These are phyloP conservation scores for Sminthurinus signatus DNA, from an alignment of 1,140 invertebrate genomes.

Conservation along the genomic window DNA sequence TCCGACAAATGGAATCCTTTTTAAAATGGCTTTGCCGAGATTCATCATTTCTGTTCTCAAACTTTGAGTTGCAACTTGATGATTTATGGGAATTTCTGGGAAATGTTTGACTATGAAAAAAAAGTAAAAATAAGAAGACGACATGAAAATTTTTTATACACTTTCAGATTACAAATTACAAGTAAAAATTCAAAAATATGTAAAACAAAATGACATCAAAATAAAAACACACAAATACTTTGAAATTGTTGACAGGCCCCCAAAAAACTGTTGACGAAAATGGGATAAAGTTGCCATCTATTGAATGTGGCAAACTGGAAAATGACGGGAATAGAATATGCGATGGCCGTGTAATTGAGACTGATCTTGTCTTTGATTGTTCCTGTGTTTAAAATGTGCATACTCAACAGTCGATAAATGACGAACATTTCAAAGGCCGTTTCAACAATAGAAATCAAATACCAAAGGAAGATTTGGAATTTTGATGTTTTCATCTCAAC, in stretches of 20 bases:
- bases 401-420: not conserved
- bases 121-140: no score
- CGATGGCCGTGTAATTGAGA: not conserved
- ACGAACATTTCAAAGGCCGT: not conserved
- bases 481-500: not conserved
- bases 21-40: not conserved
- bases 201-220: not conserved
- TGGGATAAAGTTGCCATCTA: not conserved
- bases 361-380: not conserved
- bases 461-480: not conserved
- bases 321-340: not conserved
- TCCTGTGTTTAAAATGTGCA: not conserved
- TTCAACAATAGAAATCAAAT: not conserved
- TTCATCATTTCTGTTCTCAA: not conserved
- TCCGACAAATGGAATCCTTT: not conserved
- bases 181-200: not conserved
- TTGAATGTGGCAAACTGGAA: not conserved
- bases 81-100: no score
- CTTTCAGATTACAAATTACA: no score
- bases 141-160: no score
- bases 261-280: not conserved
- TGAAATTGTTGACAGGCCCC: not conserved
- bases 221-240: not conserved
- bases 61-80: not conserved
- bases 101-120: no score